Evolutionary conservation across 2,797 vertebrate species (phyloP).

Genomic region (Sebastes matsubarae): DNA sequence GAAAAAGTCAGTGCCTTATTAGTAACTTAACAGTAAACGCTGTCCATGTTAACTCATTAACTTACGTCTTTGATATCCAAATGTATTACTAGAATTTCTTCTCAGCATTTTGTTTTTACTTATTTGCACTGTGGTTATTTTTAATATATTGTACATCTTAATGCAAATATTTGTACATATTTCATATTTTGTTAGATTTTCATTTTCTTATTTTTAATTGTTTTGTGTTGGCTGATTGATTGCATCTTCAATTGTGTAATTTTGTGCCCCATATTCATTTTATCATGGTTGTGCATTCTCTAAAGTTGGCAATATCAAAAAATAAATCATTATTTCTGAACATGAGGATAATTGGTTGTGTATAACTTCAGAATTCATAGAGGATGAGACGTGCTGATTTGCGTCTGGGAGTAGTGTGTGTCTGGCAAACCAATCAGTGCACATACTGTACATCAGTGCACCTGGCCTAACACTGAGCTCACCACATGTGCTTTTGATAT

Average conservation of each 20-base stretch:
- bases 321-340: neutral
- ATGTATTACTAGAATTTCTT: no score
- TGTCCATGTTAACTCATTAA: neutral
- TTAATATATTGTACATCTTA: no score
- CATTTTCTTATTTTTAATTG: no score
- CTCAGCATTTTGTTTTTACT: neutral
- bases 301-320: neutral
- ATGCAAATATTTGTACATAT: no score
- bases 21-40: neutral
- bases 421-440: conserved; percentile 35
- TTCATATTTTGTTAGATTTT: no score
- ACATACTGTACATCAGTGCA: conserved; percentile 32
- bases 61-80: neutral
- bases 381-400: conserved; percentile 16
- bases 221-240: neutral
- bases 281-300: neutral
- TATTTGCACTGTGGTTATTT: no score
- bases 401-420: conserved; percentile 25
- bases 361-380: neutral
- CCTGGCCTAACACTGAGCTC: conserved; percentile 58
- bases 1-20: neutral
- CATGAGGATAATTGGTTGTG: neutral
- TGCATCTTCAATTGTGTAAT: neutral
- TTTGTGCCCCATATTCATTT: neutral
- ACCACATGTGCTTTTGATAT: conserved; percentile 70